A percentile compares a stretch with the other conserved stretches of the same genome.
Evolutionary conservation across 1,140 invertebrate genomes (phyloP).

Genomic region (Drosophila punjabiensis): DNA sequence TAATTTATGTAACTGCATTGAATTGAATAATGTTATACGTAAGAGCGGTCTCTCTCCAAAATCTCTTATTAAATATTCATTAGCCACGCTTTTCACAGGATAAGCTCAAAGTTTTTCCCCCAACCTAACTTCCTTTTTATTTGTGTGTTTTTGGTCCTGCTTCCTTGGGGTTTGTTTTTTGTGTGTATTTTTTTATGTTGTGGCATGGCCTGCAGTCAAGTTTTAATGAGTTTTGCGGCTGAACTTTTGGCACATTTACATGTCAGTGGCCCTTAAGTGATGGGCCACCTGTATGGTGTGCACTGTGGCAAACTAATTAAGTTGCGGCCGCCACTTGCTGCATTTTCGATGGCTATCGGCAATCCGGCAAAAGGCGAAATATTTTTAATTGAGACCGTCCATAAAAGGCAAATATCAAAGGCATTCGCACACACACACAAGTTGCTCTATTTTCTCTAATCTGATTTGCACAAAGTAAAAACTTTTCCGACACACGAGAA

Average conservation of each 20-base stretch:
- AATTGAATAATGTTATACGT: slow-evolving; percentile 73
- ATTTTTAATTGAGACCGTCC: slow-evolving; percentile 74
- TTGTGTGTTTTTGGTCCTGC: slow-evolving; percentile 23
- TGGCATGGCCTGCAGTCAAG: slow-evolving; percentile 48
- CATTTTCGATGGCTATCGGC: slow-evolving; percentile 65
- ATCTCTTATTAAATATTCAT: slow-evolving; percentile 80
- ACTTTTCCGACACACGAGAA: slow-evolving; percentile 55
- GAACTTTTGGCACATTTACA: slow-evolving; percentile 83
- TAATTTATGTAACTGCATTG: slow-evolving; percentile 79
- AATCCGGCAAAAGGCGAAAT: slow-evolving; percentile 63
- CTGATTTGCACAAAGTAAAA: slow-evolving; percentile 67
- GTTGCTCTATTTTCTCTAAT: slow-evolving; percentile 66
- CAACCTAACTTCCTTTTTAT: slow-evolving; percentile 24
- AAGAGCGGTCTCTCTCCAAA: slow-evolving; percentile 17
- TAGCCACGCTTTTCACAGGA: slow-evolving; percentile 56
- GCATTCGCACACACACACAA: slow-evolving; percentile 24
- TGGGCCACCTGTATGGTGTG: slow-evolving; percentile 71
- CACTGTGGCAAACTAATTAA: slow-evolving; percentile 69
- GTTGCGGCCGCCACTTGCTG: slow-evolving; percentile 54
- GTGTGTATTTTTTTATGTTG: slow-evolving; percentile 42
- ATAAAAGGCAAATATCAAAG: slow-evolving; percentile 75
- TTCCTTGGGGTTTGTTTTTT: slow-evolving; percentile 37
- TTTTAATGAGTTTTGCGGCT: slow-evolving; percentile 67
- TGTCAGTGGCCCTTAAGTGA: slow-evolving; percentile 74
- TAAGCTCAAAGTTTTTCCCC: slow-evolving; percentile 20